Conservation (phyloP, 2,113 vertebrate species). For the Elanus axillaris region DNA sequence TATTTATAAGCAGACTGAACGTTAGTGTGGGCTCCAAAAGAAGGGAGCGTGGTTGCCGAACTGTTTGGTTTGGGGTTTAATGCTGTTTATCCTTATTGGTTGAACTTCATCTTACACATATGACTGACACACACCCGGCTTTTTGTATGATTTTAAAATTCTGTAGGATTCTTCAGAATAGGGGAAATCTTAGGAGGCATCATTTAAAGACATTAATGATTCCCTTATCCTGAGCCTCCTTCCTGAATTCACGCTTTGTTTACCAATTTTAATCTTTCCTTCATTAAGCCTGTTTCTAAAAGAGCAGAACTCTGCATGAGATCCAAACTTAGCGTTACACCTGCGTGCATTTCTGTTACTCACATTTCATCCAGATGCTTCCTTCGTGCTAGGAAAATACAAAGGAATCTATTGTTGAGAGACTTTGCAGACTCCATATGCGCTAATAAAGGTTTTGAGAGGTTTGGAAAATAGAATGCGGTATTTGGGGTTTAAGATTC, state of each 20-base stretch:
- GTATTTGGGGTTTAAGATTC: not conserved
- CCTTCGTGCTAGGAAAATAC: conserved; percentile 8
- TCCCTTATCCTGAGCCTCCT: not conserved
- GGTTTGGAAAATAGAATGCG: not conserved
- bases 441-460: not conserved
- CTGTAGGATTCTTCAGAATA: not conserved
- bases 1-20: not conserved
- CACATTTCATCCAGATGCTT: conserved; percentile 53
- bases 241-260: not conserved
- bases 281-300: not conserved
- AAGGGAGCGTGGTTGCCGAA: not conserved
- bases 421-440: not conserved
- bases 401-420: conserved; percentile 26
- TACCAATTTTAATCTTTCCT: not conserved
- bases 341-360: conserved; percentile 31
- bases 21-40: not conserved
- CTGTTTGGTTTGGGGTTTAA: not conserved
- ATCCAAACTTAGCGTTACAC: not conserved
- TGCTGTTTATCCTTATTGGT: not conserved
- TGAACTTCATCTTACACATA: not conserved
- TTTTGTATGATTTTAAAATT: not conserved
- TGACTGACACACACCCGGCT: not conserved
- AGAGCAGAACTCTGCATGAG: not conserved
- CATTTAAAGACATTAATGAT: not conserved
- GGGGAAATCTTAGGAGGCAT: not conserved